Conservation (phyloP, 2,888 invertebrate species). For the Lamproptera curius region DNA sequence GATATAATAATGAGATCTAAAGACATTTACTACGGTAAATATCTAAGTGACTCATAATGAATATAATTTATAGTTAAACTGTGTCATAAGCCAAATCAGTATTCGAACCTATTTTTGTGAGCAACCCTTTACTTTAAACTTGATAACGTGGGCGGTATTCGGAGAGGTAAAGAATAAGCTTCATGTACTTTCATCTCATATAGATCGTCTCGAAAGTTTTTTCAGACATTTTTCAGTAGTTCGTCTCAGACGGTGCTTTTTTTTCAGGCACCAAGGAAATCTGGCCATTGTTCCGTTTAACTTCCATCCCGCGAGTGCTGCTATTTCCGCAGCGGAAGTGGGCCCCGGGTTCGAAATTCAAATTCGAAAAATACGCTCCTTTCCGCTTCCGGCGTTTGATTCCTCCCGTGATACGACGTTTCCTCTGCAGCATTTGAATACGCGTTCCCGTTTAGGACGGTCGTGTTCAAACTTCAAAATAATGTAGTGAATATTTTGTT, state of each 20-base stretch:
- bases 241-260: constrained; percentile 14
- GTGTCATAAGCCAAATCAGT: no score
- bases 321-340: constrained; percentile 67
- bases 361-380: constrained; percentile 76
- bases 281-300: constrained; percentile 41
- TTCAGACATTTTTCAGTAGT: constrained; percentile 17
- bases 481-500: no score
- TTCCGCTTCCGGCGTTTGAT: constrained; percentile 77
- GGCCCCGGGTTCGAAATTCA: constrained; percentile 73
- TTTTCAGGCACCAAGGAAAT: constrained; percentile 15
- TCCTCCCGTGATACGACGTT: constrained; percentile 71
- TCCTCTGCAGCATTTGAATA: constrained; percentile 58
- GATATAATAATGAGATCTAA: no score
- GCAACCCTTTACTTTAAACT: no score
- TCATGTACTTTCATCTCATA: no score
- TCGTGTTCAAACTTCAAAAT: no score
- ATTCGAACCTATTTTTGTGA: no score
- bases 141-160: no score
- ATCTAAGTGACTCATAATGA: no score
- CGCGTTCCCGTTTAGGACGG: constrained; percentile 31
- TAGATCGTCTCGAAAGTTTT: constrained; percentile 8
- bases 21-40: no score
- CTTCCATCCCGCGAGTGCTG: constrained; percentile 60
- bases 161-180: no score
- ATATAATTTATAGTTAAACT: no score